Percentiles rank a stretch among this genome's conserved stretches.
Conservation (phyloP, 2,888 invertebrate genomes). For the Chirona hameri region DNA sequence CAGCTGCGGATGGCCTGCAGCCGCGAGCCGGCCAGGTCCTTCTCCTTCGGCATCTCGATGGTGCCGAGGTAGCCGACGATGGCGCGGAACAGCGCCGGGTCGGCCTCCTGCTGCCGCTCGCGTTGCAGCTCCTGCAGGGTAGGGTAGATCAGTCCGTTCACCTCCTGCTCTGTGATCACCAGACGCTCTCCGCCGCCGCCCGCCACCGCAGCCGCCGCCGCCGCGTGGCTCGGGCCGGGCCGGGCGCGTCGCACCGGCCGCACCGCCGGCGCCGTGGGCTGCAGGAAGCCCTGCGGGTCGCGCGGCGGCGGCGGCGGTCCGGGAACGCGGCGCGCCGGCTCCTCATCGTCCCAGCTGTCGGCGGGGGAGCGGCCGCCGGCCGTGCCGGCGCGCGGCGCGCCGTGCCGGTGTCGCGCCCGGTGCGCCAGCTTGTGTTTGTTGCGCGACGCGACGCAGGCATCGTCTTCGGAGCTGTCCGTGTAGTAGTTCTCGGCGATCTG, state of each 20-base stretch:
- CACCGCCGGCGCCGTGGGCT: slow-evolving; percentile 30
- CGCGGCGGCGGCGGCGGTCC: slow-evolving; percentile 31
- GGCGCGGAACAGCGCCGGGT: slow-evolving; percentile 54
- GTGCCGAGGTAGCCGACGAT: slow-evolving; percentile 93
- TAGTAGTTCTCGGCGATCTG: slow-evolving; percentile 84
- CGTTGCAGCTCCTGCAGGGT: slow-evolving; percentile 39
- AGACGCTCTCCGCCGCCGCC: slow-evolving; percentile 32
- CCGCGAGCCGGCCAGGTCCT: slow-evolving; percentile 47
- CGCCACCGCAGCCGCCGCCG: slow-evolving; percentile 28
- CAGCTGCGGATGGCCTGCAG: slow-evolving; percentile 73
- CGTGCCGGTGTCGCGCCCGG: slow-evolving; percentile 42
- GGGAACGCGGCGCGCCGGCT: slow-evolving; percentile 32
- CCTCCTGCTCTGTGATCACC: slow-evolving; percentile 43
- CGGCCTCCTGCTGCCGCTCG: slow-evolving; percentile 34
- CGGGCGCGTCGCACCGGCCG: background rate
- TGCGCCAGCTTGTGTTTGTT: slow-evolving; percentile 45
- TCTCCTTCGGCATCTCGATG: slow-evolving; percentile 77
- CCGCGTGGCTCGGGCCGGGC: slow-evolving; percentile 31
- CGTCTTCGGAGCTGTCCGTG: slow-evolving; percentile 77
- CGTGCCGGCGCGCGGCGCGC: slow-evolving; percentile 49
- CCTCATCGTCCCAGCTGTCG: slow-evolving; percentile 36
- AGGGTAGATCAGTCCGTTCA: slow-evolving; percentile 44
- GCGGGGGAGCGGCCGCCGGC: slow-evolving; percentile 38
- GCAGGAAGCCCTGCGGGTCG: slow-evolving; percentile 29
- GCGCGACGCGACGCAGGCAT: slow-evolving; percentile 43